Percentiles rank a stretch among this genome's conserved stretches.
Conservation (phyloP, 2,797 vertebrate species). For the Rhinogobio ventralis region DNA sequence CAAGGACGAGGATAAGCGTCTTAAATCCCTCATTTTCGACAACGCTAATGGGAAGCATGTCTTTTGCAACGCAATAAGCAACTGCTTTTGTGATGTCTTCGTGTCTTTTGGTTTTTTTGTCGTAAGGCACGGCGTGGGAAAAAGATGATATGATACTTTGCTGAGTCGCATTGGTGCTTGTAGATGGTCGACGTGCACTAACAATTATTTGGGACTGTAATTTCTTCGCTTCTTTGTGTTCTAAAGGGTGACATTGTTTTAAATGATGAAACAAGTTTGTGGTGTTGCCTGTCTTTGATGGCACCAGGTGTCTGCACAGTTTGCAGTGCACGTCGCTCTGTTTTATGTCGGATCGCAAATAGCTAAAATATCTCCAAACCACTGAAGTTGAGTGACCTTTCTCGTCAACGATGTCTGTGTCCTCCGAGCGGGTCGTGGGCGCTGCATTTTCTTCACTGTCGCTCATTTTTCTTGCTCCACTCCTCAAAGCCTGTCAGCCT, state of each 20-base stretch:
- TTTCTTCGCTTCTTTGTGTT: not conserved
- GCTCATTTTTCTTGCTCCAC: not conserved
- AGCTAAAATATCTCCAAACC: no score
- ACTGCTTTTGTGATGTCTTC: not conserved
- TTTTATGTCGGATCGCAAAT: no score
- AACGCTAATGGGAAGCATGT: not conserved
- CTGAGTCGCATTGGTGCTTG: not conserved
- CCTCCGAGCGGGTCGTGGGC: no score
- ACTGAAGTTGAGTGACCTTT: no score
- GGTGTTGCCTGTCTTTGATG: no score
- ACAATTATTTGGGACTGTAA: not conserved
- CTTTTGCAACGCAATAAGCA: not conserved
- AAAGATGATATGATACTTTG: not conserved
- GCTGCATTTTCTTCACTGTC: not conserved
- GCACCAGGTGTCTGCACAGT: no score
- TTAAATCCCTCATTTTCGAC: no score
- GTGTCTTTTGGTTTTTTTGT: not conserved
- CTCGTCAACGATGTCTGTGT: no score
- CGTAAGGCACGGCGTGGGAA: not conserved
- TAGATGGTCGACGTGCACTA: not conserved
- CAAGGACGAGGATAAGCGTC: no score
- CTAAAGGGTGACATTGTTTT: not conserved
- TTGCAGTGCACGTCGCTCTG: no score
- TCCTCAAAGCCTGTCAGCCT: no score
- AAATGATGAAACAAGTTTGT: conserved; percentile 5